A percentile compares a stretch with the other conserved stretches of the same genome.
phyloP scores from a whole-genome alignment of 1,140 invertebrate genomes.

The Nylanderia fulva region DNA sequence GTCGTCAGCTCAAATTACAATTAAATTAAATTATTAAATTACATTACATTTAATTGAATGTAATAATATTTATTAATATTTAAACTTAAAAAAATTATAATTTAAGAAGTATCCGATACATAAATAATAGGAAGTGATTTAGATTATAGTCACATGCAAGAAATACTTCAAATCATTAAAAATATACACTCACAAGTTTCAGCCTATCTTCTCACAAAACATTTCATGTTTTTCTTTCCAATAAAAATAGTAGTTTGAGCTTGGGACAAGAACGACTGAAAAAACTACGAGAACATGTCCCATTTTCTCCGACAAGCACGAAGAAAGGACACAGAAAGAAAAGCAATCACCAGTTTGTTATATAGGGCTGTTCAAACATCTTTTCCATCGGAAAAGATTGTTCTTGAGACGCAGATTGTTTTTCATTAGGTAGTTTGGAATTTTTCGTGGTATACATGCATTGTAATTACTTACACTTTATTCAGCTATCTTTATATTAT shows the following conservation, averaged over 20 bases:
- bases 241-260: slow-evolving; percentile 41
- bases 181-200: slow-evolving; percentile 14
- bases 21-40: background rate
- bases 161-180: background rate
- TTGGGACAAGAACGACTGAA: slow-evolving; percentile 34
- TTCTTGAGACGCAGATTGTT: slow-evolving; percentile 34
- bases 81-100: background rate
- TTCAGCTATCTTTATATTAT: background rate
- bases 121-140: slow-evolving; percentile 16
- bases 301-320: slow-evolving; percentile 25
- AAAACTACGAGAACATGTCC: slow-evolving; percentile 25
- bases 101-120: background rate
- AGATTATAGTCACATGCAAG: background rate
- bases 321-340: slow-evolving; percentile 47
- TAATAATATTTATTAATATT: slow-evolving; percentile 3
- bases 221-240: slow-evolving; percentile 11
- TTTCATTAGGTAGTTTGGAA: background rate
- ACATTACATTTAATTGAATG: background rate
- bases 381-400: slow-evolving; percentile 11
- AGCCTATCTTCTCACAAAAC: background rate
- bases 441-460: background rate
- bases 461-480: slow-evolving; percentile 25
- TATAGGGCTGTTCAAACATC: slow-evolving; percentile 27
- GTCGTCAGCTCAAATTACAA: background rate
- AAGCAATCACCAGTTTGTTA: slow-evolving; percentile 56